Evolutionary conservation across 2,113 vertebrate genomes (phyloP), one percentile per base, ranked within the genome.

Genomic region (Cisticola juncidis): DNA sequence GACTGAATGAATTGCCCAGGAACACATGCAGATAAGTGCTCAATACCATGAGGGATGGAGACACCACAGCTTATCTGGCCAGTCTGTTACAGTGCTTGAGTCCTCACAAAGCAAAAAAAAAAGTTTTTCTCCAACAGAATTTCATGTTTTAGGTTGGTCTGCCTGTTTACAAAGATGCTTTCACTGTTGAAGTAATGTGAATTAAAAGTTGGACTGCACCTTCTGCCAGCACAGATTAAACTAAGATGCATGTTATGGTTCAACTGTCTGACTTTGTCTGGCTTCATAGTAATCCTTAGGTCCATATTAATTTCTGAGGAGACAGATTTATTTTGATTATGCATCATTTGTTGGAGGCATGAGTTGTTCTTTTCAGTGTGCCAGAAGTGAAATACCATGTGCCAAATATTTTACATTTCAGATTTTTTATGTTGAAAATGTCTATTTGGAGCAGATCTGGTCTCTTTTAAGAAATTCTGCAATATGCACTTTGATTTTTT

Each of bases 241-340:
- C 15, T 78, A 45, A 91, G 4, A 4, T 50, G 8, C 3, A 54
- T 60, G 13, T 68, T 44, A 35, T 11, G 10, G n/a, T 74, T 95
- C 65, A 80, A n/a, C 60, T 38, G 40, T 19, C 9, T 93, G 78
- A 11, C 7, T 65, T 91, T 84, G 89, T 56, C 28, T 89, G 36
- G 21, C 18, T 80, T 80, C 35, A 58, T 69, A 40, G n/a, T 50
- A 78, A 81, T 74, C 38, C 33, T 71, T 57, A 68, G 4, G 6
- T 84, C 58, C 79, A 53, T 58, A 68, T 2, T 3, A 42, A 85
- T 76, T 82, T 80, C 25, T 60, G 78, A 81, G 48, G 60, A 82
- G 57, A 82, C 62, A 90, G 79, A 82, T 81, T 88, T 95, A 79
- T 90, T 93, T 92, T 92, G 85, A 66, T 87, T 91, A 40, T 70